Conservation (phyloP, 2,888 invertebrate species). For the Syrista parreyssii region DNA sequence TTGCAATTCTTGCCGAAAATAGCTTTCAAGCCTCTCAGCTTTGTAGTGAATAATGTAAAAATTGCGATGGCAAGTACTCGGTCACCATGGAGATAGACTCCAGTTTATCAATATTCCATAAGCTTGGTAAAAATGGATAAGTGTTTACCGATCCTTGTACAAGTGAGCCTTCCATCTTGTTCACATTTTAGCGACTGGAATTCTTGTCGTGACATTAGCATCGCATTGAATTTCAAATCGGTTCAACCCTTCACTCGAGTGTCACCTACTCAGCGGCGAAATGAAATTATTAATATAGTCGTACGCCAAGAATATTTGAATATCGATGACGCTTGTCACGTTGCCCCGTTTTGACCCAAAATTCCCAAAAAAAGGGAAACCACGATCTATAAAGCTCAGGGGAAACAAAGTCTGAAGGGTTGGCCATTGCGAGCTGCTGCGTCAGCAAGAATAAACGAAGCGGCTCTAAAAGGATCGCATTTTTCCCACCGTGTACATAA, state of each 20-base stretch:
- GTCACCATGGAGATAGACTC: background rate
- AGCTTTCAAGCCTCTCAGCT: background rate
- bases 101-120: conserved; percentile 61
- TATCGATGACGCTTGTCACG: background rate
- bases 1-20: no score
- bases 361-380: background rate
- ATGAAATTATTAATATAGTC: conserved; percentile 58
- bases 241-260: conserved; percentile 45
- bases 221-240: conserved; percentile 63
- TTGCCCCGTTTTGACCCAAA: background rate
- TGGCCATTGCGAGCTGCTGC: background rate
- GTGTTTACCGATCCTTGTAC: conserved; percentile 50
- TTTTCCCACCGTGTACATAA: background rate
- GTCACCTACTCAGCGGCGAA: conserved; percentile 48
- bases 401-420: background rate
- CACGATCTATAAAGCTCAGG: background rate
- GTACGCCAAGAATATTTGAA: conserved; percentile 25
- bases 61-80: background rate
- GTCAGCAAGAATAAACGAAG: background rate
- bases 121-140: conserved; percentile 56
- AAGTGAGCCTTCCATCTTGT: conserved; percentile 43
- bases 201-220: conserved; percentile 54
- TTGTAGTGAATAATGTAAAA: background rate
- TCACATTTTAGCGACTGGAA: conserved; percentile 43
- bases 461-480: background rate